Evolutionary conservation across 1,140 invertebrate species (phyloP), one percentile per base, ranked within the genome.

Genomic region (Achroia grisella): DNA sequence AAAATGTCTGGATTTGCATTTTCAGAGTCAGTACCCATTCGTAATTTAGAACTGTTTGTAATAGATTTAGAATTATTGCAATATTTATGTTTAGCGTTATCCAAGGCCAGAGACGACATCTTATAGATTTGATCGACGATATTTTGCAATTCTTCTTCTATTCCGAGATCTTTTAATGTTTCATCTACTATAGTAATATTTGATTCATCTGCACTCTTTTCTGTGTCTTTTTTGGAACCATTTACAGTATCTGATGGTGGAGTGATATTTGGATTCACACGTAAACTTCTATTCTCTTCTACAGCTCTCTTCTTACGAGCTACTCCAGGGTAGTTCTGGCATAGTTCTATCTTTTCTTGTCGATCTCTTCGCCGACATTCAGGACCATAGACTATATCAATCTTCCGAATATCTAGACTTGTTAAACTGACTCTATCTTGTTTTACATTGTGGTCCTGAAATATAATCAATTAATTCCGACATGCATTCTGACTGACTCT

Each of bases 361-460:
- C 80, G 51, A 23, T 84, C 80, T 17, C 80, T 48, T 4, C 56
- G 62, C 6, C 55, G 43, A 35, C 80, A 84, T 51, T 82, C 78
- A 0, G 62, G 51, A 0, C 74, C 74, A 45, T 84, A 84, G 1
- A 84, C 52, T 8, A 79, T 61, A 31, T 77, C 65, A 17, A 84
- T 71, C 42, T 84, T 84, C 0, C 58, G 48, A 2, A 81, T 4
- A 13, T 84, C 80, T 1, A 27, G 46, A 6, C 56, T 39, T 8
- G 69, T 63, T 6, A 81, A 46, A 1, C 68, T 60, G 2, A 52
- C 17, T 2, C 76, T 59, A 10, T 71, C 61, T 57, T 80, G 77
- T 34, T 46, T 49, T 1, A 54, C 40, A 5, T 56, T 65, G 9
- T 11, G 35, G 31, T 79, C 62, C 76, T 83, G 44, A 43, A 71